Percentiles rank a stretch among this genome's conserved stretches.
phyloP scores from a whole-genome alignment of 2,797 vertebrate genomes.

The Hybognathus amarus region DNA sequence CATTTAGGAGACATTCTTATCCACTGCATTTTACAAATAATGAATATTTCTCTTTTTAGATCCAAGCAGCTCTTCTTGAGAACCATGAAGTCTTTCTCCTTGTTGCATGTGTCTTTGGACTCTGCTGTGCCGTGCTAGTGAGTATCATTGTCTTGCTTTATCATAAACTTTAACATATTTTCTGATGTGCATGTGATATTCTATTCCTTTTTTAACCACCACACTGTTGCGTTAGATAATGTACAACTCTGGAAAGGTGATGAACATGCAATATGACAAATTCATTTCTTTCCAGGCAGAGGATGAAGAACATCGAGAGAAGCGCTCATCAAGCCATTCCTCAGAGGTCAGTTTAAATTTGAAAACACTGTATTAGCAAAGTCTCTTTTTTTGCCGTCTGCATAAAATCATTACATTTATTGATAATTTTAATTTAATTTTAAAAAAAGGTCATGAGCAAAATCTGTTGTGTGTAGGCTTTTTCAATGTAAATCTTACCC shows the following conservation, averaged over 20 bases:
- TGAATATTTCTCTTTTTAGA: background rate
- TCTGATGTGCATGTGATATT: background rate
- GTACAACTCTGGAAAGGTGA: background rate
- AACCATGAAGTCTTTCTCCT: slow-evolving; percentile 53
- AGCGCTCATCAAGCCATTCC: slow-evolving; percentile 53
- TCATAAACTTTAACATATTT: no score
- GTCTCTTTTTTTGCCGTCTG: background rate
- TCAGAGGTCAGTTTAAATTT: slow-evolving; percentile 8
- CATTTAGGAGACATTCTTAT: background rate
- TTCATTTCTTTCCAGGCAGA: slow-evolving; percentile 15
- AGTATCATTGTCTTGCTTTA: slow-evolving; percentile 31
- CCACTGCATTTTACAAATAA: background rate
- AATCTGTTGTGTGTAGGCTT: no score
- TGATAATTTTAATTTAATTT: background rate
- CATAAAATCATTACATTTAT: background rate
- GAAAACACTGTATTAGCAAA: background rate
- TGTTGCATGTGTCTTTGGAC: slow-evolving; percentile 41
- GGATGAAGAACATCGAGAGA: slow-evolving; percentile 39
- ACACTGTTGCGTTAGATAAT: background rate
- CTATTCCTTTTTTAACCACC: background rate
- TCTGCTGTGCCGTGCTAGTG: slow-evolving; percentile 46
- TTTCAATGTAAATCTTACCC: background rate
- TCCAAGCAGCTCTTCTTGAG: background rate
- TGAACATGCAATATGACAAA: background rate
- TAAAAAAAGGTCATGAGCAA: background rate